Evolutionary conservation across 2,113 vertebrate species (phyloP), one percentile per base, ranked within the genome.

Genomic region (Oenanthe oenanthe): DNA sequence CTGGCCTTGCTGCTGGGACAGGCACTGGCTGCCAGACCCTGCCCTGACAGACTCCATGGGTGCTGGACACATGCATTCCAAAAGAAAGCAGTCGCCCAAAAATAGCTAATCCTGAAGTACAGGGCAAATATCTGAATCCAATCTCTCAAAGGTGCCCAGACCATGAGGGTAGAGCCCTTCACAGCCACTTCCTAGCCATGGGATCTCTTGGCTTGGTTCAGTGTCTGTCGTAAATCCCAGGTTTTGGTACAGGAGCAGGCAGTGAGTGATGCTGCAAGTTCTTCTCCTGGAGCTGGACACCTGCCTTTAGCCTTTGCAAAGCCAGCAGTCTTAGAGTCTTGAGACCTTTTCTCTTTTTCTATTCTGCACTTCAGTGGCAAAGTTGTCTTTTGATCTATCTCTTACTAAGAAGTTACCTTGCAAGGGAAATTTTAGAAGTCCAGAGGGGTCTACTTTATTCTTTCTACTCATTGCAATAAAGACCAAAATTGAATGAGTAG

Each of bases 211-310:
- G 8, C 3, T 77, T 0, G 0, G 16, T 73, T 86, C 43, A 12
- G 5, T 38, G 24, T 5, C 24, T 51, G 34, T 31, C 54, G 29
- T 17, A 42, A 17, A 36, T 68, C 51, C 19, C 34, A 45, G 17
- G 2, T 62, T 38, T 80, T 57, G 15, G 9, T 57, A 58, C 0
- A 3, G 31, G 9, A 77, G 1, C 8, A 10, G 15, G 20, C 0
- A 2, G 26, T 22, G 19, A 62, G 6, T 10, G 7, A 9, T 56
- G 21, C 11, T 71, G 34, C 11, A 2, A 60, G 67, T 28, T 60
- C 20, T 70, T 60, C 20, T 70, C 7, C n/a, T 58, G 66, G 22
- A 71, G 9, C 38, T 74, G 15, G 14, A 5, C 24, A 85, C 13
- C 12, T 50, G 11, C 17, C 5, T 62, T 70, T 25, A 71, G 26